Base-by-base conservation (phyloP, 2,797 vertebrate species). In the Myripristis jacobus region DNA sequence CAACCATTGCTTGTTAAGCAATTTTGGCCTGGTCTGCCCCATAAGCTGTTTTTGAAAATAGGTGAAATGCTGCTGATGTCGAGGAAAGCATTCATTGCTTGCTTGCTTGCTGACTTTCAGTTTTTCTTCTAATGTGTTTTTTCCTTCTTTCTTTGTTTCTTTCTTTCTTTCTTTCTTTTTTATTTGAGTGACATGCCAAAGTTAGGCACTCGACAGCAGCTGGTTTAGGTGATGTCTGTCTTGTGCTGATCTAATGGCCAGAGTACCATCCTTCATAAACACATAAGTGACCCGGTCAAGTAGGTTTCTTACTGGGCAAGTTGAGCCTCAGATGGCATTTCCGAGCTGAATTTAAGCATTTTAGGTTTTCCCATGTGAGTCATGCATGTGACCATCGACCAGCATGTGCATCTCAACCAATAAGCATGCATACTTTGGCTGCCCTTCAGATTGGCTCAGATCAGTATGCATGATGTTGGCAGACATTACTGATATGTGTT, bases 61-160 rank as follows among this genome's bases (percentile, higher is more conserved):
- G 79, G 69, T 75, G 61, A 89, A 91, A 90, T 83, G 85, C 82
- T 88, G 90, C 91, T 91, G 91, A 92, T 93, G 87, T 89, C 83
- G 77, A 89, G 85, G 82, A 88, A 88, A 87, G 38, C 71, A 68
- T 73, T 83, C 75, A 66, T 34, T 75, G 68, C 81, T 79, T 56
- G 68, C 81, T 79, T 56, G 54, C 79, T 60, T 84, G 87, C 86
- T 91, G 87, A 83, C 81, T 81, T 82, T 12, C 56, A 68, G n/a
- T 81, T 66, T 77, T 82, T 75, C 31, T 60, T 68, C 25, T 34
- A 50, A 60, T 55, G 27, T 66, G 29, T 63, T 38, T 31, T 66
- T 34, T 56, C 6, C 56, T 51, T 46, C 10, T 16, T 34, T 36
- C 12, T 63, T 27, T 36, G n/a, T n/a, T 63, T 38, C 8, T 66